Base-by-base conservation (phyloP, 2,888 invertebrate species). In the Amphimallon solstitiale region DNA sequence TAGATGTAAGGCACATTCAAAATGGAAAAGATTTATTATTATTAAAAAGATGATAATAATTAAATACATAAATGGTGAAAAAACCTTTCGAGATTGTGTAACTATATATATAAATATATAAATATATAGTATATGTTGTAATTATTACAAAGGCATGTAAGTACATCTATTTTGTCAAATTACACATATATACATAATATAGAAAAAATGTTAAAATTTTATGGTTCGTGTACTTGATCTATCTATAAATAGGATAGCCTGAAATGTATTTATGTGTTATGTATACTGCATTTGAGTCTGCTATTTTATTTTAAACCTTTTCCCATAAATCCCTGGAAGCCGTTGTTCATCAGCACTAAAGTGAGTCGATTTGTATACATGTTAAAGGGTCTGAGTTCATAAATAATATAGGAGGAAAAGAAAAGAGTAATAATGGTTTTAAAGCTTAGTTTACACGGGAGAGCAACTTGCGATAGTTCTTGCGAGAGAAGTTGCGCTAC, bases 191-290 rank as follows among this genome's bases (percentile, higher is more conserved):
- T 38, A 43, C 48, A 48, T 40, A 46, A 64, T 56, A 65, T 56
- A 62, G 49, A 68, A 61, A n/a, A 64, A 64, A 68, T 68, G 62
- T 68, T 68, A 66, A 71, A 71, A 72, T 69, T 62, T 29, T 74
- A 77, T 77, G 74, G 77, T 79, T 75, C 74, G 79, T 81, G 81
- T 81, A 81, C 80, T n/a, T 81, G 81, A 81, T 78, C 77, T 80
- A 74, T 77, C 73, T 75, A 69, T 68, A 75, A 76, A 76, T 80
- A 80, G 80, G 78, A 75, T 81, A 80, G 78, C 76, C 69, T 71
- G 21, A 67, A 74, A 75, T 75, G 75, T 75, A 75, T 73, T 72
- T 73, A 73, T 72, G 74, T 78, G 79, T 79, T n/a, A 80, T 78
- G 79, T 78, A 79, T 78, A 79, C 79, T 81, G 80, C 80, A 79